Evolutionary conservation across 2,888 invertebrate genomes (phyloP).

Genomic region (Sinelater perroti): DNA sequence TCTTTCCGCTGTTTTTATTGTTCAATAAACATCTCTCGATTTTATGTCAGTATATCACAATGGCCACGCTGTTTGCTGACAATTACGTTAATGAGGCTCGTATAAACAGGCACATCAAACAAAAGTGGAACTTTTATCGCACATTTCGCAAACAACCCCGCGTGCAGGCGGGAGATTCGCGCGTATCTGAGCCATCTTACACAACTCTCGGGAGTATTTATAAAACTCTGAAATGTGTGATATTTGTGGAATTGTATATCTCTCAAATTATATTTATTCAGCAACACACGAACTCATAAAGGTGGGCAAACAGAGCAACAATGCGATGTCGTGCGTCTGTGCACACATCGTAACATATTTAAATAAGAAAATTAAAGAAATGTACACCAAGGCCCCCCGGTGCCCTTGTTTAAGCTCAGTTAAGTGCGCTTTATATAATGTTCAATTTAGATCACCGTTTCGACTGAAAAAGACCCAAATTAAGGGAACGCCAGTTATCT

Average conservation of each 20-base stretch:
- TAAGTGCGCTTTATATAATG: constrained; percentile 19
- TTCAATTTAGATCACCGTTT: constrained; percentile 4
- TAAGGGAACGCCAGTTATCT: no score
- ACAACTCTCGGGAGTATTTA: constrained; percentile 21
- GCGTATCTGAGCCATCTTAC: constrained; percentile 17
- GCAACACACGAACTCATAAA: constrained; percentile 36
- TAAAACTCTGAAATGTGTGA: constrained; percentile 19
- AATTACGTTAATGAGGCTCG: no score
- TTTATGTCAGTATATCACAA: no score
- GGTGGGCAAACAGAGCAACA: constrained; percentile 35
- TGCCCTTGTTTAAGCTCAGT: constrained; percentile 15
- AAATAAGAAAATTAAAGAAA: constrained; percentile 30
- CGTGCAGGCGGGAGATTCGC: no score
- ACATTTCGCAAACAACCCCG: no score
- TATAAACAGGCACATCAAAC: no score
- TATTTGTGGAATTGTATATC: constrained; percentile 37
- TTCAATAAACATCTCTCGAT: no score
- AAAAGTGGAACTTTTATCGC: no score
- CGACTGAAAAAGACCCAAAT: neutral
- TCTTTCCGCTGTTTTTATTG: no score
- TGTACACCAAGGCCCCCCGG: constrained; percentile 25
- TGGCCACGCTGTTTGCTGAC: no score
- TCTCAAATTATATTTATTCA: constrained; percentile 35
- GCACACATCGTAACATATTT: constrained; percentile 30
- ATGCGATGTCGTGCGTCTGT: constrained; percentile 34